Percentiles rank a stretch among this genome's conserved stretches.
phyloP scores from a whole-genome alignment of 2,113 vertebrate species.

The Crotalus tigris region DNA sequence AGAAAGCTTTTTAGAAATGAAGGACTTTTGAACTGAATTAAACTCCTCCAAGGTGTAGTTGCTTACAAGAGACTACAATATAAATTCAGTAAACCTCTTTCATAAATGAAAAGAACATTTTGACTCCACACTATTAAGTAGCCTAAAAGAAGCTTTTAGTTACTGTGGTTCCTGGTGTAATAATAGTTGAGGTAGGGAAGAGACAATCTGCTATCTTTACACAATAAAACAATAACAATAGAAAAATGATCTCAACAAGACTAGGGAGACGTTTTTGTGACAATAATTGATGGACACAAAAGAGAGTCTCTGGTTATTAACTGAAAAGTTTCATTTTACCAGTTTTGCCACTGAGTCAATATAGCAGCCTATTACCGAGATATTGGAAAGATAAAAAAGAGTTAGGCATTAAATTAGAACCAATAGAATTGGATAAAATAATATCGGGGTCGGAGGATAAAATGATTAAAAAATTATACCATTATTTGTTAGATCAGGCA shows the following conservation, averaged over 20 bases:
- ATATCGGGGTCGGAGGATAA: no score
- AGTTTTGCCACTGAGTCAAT: neutral
- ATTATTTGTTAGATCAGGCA: no score
- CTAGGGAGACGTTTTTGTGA: constrained; percentile 43
- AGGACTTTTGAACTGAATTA: constrained; percentile 46
- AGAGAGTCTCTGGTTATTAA: constrained; percentile 36
- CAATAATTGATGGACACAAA: constrained; percentile 40
- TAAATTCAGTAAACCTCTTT: constrained; percentile 55
- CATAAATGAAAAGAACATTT: constrained; percentile 57
- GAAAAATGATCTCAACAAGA: constrained; percentile 40
- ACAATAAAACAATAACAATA: constrained; percentile 48
- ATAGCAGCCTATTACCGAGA: no score
- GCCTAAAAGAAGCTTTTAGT: constrained; percentile 66
- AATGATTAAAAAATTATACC: no score
- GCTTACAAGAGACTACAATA: constrained; percentile 45
- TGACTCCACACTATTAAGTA: constrained; percentile 55
- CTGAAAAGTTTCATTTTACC: constrained; percentile 7
- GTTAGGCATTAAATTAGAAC: no score
- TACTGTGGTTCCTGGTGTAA: constrained; percentile 56
- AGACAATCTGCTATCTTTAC: constrained; percentile 56
- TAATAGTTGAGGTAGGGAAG: constrained; percentile 39
- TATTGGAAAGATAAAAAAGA: no score
- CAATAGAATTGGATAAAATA: no score
- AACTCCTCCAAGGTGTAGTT: constrained; percentile 54
- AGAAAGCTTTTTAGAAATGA: constrained; percentile 43